phyloP scores from a whole-genome alignment of 2,797 vertebrate species.

The Thaleichthys pacificus region DNA sequence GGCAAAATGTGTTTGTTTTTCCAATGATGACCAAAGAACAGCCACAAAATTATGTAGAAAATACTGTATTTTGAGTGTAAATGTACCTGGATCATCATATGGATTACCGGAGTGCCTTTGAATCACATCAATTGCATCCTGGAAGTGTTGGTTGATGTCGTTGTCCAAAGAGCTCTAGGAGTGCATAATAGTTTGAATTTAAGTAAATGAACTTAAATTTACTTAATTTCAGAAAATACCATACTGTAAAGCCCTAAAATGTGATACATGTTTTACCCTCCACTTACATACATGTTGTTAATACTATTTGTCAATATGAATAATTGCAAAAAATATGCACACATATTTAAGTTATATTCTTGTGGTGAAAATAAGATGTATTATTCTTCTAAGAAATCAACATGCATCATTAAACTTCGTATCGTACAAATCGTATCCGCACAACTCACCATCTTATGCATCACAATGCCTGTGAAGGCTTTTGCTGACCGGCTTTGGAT shows the following conservation, averaged over 20 bases:
- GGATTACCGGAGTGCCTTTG: constrained; percentile 81
- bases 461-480: constrained; percentile 44
- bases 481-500: constrained; percentile 34
- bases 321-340: background rate
- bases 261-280: background rate
- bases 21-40: no score
- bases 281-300: background rate
- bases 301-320: background rate
- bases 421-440: background rate
- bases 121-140: constrained; percentile 95
- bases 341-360: background rate
- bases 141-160: constrained; percentile 88
- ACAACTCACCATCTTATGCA: constrained; percentile 83
- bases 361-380: no score
- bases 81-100: constrained; percentile 79
- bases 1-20: no score
- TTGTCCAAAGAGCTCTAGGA: constrained; percentile 79
- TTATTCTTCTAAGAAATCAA: no score
- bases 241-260: background rate
- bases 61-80: background rate
- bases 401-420: background rate
- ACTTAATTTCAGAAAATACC: background rate
- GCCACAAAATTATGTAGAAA: no score
- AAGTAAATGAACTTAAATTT: constrained; percentile 1
- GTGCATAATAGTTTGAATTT: constrained; percentile 17